Conservation (phyloP, 2,888 invertebrate species). For the Rapana venosa region DNA sequence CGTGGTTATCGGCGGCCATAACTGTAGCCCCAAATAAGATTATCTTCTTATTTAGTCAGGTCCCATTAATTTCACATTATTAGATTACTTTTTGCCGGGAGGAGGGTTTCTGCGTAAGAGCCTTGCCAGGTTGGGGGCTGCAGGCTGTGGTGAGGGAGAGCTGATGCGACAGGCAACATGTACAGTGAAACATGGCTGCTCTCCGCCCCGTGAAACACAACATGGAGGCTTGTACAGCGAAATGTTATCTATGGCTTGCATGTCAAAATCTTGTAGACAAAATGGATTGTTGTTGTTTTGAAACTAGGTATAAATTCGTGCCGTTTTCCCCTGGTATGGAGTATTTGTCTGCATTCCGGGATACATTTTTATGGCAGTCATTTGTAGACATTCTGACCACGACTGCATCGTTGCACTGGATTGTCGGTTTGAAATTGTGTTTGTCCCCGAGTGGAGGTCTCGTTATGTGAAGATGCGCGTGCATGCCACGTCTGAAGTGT, state of each 20-base stretch:
- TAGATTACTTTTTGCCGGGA: conserved; percentile 37
- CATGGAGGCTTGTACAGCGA: not conserved
- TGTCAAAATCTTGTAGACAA: too few relatives aligned
- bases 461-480: too few relatives aligned
- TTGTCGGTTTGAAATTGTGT: too few relatives aligned
- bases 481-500: too few relatives aligned
- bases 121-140: not conserved
- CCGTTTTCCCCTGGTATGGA: not conserved
- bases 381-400: too few relatives aligned
- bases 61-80: conserved; percentile 39
- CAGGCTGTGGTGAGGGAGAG: not conserved
- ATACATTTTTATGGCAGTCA: too few relatives aligned
- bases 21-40: conserved; percentile 31
- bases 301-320: too few relatives aligned
- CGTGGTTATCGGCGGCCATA: conserved; percentile 35
- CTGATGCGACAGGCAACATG: conserved; percentile 12
- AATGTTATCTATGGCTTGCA: too few relatives aligned
- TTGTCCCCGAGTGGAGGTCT: too few relatives aligned
- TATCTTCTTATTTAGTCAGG: conserved; percentile 39
- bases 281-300: too few relatives aligned
- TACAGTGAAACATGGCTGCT: not conserved
- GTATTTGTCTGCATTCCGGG: too few relatives aligned
- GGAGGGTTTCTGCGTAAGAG: conserved; percentile 27
- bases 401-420: too few relatives aligned
- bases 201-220: not conserved